phyloP scores from a whole-genome alignment of 2,797 vertebrate species.

The Mus minutoides region DNA sequence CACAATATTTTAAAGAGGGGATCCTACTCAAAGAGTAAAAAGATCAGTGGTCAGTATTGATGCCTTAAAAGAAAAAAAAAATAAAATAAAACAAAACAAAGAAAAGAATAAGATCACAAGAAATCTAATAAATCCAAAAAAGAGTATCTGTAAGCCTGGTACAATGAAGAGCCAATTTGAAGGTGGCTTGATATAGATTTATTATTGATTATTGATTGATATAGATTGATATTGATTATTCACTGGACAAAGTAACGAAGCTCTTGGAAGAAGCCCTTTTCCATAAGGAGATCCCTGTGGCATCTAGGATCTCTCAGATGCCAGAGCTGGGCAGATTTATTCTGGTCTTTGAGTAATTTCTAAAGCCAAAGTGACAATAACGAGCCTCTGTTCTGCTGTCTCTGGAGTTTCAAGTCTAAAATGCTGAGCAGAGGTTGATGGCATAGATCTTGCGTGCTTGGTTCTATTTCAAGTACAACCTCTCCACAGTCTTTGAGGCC shows the following conservation, averaged over 20 bases:
- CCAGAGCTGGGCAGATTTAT: slow-evolving; percentile 94
- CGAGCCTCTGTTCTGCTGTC: slow-evolving; percentile 96
- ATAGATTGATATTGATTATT: slow-evolving; percentile 95
- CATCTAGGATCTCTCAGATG: slow-evolving; percentile 91
- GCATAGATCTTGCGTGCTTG: slow-evolving; percentile 62
- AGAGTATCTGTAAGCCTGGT: slow-evolving; percentile 98
- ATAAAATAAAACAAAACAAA: slow-evolving; percentile 82
- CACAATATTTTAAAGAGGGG: slow-evolving; percentile 93
- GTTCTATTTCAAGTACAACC: neutral
- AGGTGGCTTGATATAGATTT: slow-evolving; percentile 94
- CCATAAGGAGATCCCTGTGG: slow-evolving; percentile 91
- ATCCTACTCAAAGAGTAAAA: slow-evolving; percentile 94
- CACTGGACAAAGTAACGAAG: slow-evolving; percentile 88
- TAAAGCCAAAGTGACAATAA: slow-evolving; percentile 98
- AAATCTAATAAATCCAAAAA: slow-evolving; percentile 92
- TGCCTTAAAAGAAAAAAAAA: slow-evolving; percentile 93
- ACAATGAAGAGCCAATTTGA: slow-evolving; percentile 95
- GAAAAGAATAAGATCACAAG: slow-evolving; percentile 90
- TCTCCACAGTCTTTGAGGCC: neutral
- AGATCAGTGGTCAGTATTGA: slow-evolving; percentile 94
- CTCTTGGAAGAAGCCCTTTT: slow-evolving; percentile 92
- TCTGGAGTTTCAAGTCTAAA: slow-evolving; percentile 96
- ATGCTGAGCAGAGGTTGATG: slow-evolving; percentile 95
- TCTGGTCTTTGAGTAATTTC: slow-evolving; percentile 97
- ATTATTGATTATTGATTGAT: slow-evolving; percentile 92